Percentiles rank a stretch among this genome's conserved stretches.
phyloP scores from a whole-genome alignment of 1,140 invertebrate genomes.

The Pseudomyrmex dendroicus region DNA sequence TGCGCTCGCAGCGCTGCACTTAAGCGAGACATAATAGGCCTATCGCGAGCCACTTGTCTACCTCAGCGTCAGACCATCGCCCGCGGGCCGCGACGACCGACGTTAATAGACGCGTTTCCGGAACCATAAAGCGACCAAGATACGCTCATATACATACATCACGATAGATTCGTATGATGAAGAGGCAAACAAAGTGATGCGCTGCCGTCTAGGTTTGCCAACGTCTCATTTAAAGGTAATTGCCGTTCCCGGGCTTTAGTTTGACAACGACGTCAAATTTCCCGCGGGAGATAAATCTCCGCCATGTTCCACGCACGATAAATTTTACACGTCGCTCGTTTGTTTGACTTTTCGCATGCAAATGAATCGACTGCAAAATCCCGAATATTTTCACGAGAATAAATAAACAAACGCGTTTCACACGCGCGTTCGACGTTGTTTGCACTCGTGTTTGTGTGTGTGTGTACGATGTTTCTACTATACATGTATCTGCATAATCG shows the following conservation, averaged over 20 bases:
- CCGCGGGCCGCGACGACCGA: conserved; percentile 1
- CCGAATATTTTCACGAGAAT: neutral
- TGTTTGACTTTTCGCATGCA: no score
- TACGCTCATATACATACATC: conserved; percentile 6
- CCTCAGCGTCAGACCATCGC: conserved; percentile 22
- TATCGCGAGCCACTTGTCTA: conserved; percentile 61
- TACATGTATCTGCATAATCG: conserved; percentile 2
- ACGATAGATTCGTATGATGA: conserved; percentile 16
- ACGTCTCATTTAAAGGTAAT: conserved; percentile 33
- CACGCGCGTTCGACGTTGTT: neutral
- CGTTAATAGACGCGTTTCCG: conserved; percentile 67
- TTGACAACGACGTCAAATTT: conserved; percentile 19
- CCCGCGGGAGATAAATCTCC: no score
- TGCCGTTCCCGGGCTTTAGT: conserved; percentile 10
- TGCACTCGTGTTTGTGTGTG: no score
- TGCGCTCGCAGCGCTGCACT: conserved; percentile 41
- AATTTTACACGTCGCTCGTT: no score
- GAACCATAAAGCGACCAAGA: conserved; percentile 9
- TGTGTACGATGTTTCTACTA: neutral
- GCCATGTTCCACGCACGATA: no score
- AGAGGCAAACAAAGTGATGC: neutral
- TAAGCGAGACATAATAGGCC: conserved; percentile 56
- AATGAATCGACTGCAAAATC: no score
- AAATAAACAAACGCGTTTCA: neutral
- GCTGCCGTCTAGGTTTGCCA: neutral